A percentile compares a stretch with the other conserved stretches of the same genome.
phyloP scores from a whole-genome alignment of 2,113 vertebrate species.

The human region DNA sequence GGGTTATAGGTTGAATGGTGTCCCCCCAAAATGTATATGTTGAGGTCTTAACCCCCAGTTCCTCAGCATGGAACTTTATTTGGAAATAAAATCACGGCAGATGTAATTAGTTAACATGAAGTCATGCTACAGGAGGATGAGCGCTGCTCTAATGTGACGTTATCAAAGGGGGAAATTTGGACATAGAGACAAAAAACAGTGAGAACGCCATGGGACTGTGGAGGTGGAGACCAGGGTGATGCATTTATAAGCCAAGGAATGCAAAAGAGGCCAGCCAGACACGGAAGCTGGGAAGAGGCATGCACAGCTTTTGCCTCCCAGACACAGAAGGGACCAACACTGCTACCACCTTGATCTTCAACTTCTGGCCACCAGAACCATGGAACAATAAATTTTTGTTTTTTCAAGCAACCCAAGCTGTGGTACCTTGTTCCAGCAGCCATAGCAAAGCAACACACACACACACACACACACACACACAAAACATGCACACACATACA shows the following conservation, averaged over 20 bases:
- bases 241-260: fast-evolving
- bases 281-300: fast-evolving
- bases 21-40: fast-evolving
- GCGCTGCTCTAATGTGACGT: fast-evolving
- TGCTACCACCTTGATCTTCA: fast-evolving
- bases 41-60: neutral
- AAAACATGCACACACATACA: too few relatives aligned
- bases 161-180: neutral
- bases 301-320: too few relatives aligned
- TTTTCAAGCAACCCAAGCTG: neutral
- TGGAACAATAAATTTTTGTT: fast-evolving
- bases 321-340: too few relatives aligned
- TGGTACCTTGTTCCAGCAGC: neutral
- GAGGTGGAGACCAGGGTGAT: fast-evolving
- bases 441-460: too few relatives aligned
- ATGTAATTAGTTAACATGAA: neutral
- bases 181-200: neutral
- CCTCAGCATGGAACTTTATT: neutral
- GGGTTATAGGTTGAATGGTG: fast-evolving
- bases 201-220: fast-evolving
- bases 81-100: neutral
- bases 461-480: too few relatives aligned
- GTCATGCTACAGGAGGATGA: fast-evolving
- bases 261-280: neutral
- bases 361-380: fast-evolving